phyloP scores from a whole-genome alignment of 1,140 invertebrate genomes.

The Vanessa tameamea region DNA sequence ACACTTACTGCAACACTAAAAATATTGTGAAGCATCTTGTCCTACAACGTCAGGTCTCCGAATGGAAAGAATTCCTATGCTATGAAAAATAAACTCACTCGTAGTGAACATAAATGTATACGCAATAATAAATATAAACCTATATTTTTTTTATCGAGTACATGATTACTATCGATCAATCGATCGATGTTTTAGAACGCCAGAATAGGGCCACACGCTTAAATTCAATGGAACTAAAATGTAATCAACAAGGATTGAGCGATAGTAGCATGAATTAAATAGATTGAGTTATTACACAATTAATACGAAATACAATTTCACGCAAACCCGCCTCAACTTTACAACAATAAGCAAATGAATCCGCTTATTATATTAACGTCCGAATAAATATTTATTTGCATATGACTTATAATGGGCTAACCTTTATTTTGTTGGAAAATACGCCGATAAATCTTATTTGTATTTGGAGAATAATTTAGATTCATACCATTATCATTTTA shows the following conservation, averaged over 20 bases:
- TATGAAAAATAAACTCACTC: too few relatives aligned
- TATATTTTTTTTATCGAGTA: too few relatives aligned
- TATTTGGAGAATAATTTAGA: not conserved
- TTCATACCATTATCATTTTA: not conserved
- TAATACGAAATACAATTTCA: not conserved
- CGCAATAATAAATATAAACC: too few relatives aligned
- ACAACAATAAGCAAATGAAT: conserved; percentile 11
- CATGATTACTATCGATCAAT: too few relatives aligned
- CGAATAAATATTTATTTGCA: conserved; percentile 13
- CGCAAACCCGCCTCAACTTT: conserved; percentile 3
- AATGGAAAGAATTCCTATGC: too few relatives aligned
- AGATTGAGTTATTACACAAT: not conserved
- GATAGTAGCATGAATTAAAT: not conserved
- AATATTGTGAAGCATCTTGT: too few relatives aligned
- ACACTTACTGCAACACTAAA: too few relatives aligned
- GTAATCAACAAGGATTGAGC: not conserved
- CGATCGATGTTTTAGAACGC: too few relatives aligned
- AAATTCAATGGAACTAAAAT: not conserved
- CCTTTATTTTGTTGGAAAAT: conserved; percentile 2
- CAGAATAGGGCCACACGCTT: not conserved
- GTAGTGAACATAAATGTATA: too few relatives aligned
- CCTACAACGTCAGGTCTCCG: too few relatives aligned
- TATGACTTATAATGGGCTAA: conserved; percentile 7
- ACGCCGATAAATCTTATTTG: not conserved
- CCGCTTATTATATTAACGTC: conserved; percentile 4